A percentile compares a stretch with the other conserved stretches of the same genome.
phyloP scores from a whole-genome alignment of 2,888 invertebrate genomes.

The Anoplius nigerrimus region DNA sequence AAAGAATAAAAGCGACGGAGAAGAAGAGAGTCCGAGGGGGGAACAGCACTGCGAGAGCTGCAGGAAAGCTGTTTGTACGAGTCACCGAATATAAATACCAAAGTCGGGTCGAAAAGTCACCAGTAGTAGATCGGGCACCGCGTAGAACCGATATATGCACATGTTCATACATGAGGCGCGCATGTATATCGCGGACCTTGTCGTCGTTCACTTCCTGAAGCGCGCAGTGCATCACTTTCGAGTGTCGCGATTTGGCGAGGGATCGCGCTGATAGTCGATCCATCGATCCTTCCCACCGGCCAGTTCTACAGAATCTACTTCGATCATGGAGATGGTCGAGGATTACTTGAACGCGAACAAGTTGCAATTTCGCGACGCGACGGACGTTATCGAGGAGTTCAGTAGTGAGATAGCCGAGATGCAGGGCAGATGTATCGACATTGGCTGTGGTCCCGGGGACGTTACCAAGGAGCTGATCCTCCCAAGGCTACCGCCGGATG shows the following conservation, averaged over 20 bases:
- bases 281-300: too few relatives aligned
- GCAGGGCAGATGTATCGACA: conserved; percentile 76
- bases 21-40: background rate
- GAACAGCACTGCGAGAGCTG: conserved; percentile 20
- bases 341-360: conserved; percentile 81
- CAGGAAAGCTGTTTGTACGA: conserved; percentile 37
- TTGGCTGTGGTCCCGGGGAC: conserved; percentile 86
- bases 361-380: conserved; percentile 82
- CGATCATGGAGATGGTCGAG: conserved; percentile 59
- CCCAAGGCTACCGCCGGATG: conserved; percentile 79
- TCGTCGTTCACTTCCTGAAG: too few relatives aligned
- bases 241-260: too few relatives aligned
- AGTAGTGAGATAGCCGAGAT: conserved; percentile 68
- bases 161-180: background rate
- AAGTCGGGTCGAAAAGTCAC: conserved; percentile 49
- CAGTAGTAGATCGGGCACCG: conserved; percentile 56
- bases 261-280: too few relatives aligned
- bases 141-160: conserved; percentile 12
- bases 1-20: background rate
- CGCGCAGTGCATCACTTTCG: too few relatives aligned
- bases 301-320: background rate
- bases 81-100: conserved; percentile 58
- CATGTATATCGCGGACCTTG: background rate
- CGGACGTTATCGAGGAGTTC: conserved; percentile 81
- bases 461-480: conserved; percentile 81